Percentiles rank a stretch among this genome's conserved stretches.
Evolutionary conservation across 2,113 vertebrate species (phyloP).

Genomic region (Candoia aspera): DNA sequence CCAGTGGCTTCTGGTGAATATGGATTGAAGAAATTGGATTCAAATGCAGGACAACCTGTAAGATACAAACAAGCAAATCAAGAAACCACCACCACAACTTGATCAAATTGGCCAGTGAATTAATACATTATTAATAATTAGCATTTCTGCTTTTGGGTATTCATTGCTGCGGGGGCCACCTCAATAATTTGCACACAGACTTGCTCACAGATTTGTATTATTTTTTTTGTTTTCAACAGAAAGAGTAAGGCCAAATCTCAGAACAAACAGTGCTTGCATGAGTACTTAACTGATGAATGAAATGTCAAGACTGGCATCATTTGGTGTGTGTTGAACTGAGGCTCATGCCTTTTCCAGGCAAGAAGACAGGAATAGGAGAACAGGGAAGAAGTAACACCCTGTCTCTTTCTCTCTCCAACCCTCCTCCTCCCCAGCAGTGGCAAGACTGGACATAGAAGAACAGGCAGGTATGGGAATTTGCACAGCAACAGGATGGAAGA

Average conservation of each 20-base stretch:
- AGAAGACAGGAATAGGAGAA: background rate
- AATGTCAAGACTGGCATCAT: background rate
- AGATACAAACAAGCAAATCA: constrained; percentile 28
- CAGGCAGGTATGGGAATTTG: background rate
- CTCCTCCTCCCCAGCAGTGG: background rate
- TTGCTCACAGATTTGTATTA: background rate
- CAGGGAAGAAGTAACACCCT: background rate
- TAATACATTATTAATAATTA: background rate
- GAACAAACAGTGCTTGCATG: background rate
- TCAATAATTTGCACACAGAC: background rate
- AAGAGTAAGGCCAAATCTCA: background rate
- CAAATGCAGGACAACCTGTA: constrained; percentile 86
- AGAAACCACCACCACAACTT: constrained; percentile 13
- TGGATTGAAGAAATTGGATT: constrained; percentile 90
- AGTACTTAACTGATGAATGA: background rate
- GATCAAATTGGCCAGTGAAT: background rate
- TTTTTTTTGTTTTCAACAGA: background rate
- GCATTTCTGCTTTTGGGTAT: background rate
- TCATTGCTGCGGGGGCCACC: background rate
- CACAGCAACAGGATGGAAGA: background rate
- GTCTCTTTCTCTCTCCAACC: background rate
- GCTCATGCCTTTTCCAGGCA: background rate
- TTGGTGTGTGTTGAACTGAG: too few relatives aligned
- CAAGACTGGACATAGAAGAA: background rate
- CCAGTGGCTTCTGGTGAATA: constrained; percentile 88